Base-by-base conservation (phyloP, 2,888 invertebrate genomes). In the Apocheima hispidaria region DNA sequence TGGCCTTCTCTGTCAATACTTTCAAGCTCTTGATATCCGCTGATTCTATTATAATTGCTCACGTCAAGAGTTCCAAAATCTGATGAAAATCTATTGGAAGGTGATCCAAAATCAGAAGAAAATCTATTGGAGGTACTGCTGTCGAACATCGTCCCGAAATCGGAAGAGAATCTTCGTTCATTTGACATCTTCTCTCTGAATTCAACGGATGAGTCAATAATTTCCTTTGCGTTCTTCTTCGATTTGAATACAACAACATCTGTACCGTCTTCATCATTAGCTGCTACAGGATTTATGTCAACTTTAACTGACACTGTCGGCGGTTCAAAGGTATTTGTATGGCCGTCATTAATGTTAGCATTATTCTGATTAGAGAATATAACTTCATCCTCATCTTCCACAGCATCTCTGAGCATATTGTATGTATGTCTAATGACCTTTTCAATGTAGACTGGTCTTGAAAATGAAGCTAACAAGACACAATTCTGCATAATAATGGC, bases 401-500 rank as follows among this genome's bases (percentile, higher is more conserved):
- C 87, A 0, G 87, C 88, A 21, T 90, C 92, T 56, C 90, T 74
- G 1, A 93, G 73, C 83, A 89, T 89, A 66, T 92, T 93, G 66
- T 93, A 93, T 0, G 90, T 92, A 55, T 82, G 82, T 70, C 84
- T 81, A n/a, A 93, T 81, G 1, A 90, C 90, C 63, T 76, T 87
- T 71, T 90, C 91, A 54, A 93, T 89, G 68, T 94, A 94, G 38
- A 90, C 75, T 0, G 95, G 94, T 56, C 94, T 88, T 14, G 90
- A 89, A 67, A 93, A 94, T 1, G 93, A 83, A 0, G 94, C 88
- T 54, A 93, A 78, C 68, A 93, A 87, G 5, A 94, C 55, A 63
- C 94, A 88, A 68, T 94, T 94, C 73, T 94, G 94, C 86, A 94
- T 90, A 12, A 94, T 77, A 16, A 94, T 84, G 0, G 94, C 93